These are phyloP conservation scores for Catalaphyllia jardinei DNA, from an alignment of 64 coral and sea anemone species.

Conservation along the genomic window DNA sequence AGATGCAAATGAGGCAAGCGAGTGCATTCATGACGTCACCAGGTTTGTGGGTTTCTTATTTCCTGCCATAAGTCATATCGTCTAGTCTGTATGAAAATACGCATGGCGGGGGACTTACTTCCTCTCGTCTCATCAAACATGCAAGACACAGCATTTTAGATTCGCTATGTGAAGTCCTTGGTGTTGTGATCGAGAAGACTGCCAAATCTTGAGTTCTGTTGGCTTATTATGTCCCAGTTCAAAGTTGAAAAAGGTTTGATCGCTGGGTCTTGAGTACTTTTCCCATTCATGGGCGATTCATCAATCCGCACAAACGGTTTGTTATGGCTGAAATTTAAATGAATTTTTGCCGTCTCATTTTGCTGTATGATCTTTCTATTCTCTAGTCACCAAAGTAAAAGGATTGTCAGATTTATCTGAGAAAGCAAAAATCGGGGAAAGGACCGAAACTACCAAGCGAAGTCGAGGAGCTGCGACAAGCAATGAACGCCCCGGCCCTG, in stretches of 20 bases:
- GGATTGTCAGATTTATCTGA: conserved; percentile 57
- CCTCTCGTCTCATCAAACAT: conserved; percentile 43
- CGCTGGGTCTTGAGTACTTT: neutral
- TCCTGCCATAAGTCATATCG: conserved; percentile 1
- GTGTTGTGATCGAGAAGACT: conserved; percentile 7
- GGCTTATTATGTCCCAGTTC: conserved; percentile 70
- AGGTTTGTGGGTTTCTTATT: neutral
- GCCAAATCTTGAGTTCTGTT: neutral
- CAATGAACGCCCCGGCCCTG: conserved; percentile 26
- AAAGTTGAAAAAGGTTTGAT: conserved; percentile 59
- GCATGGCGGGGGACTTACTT: conserved; percentile 10
- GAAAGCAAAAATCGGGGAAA: conserved; percentile 33
- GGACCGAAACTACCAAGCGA: conserved; percentile 16
- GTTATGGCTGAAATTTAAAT: conserved; percentile 10
- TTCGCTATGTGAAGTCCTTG: conserved; percentile 21
- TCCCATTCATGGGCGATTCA: neutral
- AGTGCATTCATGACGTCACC: conserved; percentile 19
- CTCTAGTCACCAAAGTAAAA: conserved; percentile 59
- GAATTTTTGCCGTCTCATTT: conserved; percentile 12
- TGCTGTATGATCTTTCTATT: conserved; percentile 11
- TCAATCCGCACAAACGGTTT: conserved; percentile 10
- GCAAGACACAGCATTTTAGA: conserved; percentile 3
- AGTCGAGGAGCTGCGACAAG: conserved; percentile 16
- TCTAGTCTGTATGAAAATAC: conserved; percentile 40
- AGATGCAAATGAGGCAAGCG: conserved; percentile 9